Evolutionary conservation across 2,888 invertebrate species (phyloP).

Genomic region (Pristionchus japonicus): DNA sequence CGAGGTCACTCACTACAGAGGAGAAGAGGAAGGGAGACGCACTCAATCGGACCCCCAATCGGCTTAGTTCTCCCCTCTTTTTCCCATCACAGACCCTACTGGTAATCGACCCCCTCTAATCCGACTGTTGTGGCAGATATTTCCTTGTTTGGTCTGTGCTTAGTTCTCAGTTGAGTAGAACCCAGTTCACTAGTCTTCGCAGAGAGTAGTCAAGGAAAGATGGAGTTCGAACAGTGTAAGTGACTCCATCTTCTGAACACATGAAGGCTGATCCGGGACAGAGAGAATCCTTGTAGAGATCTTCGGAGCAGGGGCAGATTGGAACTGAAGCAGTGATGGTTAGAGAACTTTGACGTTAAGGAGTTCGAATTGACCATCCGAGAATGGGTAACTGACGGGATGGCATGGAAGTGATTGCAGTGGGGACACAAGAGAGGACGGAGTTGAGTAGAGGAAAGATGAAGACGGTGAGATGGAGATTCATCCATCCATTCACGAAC

Average conservation of each 20-base stretch:
- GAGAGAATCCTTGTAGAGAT: background rate
- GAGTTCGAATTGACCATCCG: background rate
- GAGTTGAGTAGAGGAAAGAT: background rate
- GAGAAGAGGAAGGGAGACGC: too few relatives aligned
- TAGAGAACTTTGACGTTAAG: too few relatives aligned
- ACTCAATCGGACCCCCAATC: background rate
- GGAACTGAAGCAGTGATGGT: background rate
- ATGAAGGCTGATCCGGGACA: background rate
- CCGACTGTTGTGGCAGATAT: background rate
- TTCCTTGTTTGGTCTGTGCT: background rate
- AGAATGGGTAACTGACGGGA: background rate
- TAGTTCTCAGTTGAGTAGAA: background rate
- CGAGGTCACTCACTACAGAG: background rate
- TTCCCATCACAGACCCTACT: background rate
- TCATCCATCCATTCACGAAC: background rate
- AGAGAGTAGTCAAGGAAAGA: background rate
- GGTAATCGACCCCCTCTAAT: conserved; percentile 1
- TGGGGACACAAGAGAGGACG: background rate
- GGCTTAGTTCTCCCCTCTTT: conserved; percentile 28
- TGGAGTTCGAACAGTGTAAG: background rate
- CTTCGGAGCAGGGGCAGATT: background rate
- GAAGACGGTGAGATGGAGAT: background rate
- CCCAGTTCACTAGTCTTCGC: background rate
- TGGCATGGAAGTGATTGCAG: background rate
- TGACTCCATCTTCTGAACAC: background rate